Evolutionary conservation across 1,140 invertebrate genomes (phyloP).

Genomic region (Trinorchestia longiramus): DNA sequence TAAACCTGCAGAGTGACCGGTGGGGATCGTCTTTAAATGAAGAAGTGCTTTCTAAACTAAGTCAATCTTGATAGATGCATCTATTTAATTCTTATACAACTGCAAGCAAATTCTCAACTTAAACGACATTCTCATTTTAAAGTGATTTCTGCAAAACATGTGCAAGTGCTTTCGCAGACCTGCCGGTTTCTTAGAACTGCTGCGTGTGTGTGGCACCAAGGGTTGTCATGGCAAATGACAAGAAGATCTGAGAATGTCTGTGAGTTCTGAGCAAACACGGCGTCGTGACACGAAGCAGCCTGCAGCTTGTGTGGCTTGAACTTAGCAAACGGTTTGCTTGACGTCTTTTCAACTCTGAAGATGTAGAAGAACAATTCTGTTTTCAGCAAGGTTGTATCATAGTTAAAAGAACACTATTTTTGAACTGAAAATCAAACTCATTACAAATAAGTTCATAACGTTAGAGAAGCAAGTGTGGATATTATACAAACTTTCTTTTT

Average conservation of each 20-base stretch:
- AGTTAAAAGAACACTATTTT: not conserved
- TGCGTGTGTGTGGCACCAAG: not conserved
- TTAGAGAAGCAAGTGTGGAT: not conserved
- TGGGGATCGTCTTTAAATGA: too few species aligned
- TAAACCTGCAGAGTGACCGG: too few species aligned
- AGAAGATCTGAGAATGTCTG: not conserved
- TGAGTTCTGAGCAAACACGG: not conserved
- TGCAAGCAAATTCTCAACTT: too few species aligned
- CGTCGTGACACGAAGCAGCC: not conserved
- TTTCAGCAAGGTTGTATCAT: not conserved
- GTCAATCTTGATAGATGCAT: too few species aligned
- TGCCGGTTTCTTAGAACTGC: too few species aligned
- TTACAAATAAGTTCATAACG: not conserved
- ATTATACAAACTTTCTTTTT: not conserved
- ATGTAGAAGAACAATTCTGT: not conserved
- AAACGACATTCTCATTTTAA: too few species aligned
- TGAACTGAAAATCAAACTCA: not conserved
- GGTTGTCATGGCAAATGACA: not conserved
- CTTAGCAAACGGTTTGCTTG: not conserved
- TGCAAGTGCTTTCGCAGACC: too few species aligned
- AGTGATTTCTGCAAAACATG: too few species aligned
- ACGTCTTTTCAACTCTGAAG: not conserved
- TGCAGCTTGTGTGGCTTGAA: not conserved
- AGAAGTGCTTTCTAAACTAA: too few species aligned
- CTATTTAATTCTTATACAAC: too few species aligned